Conservation (phyloP, 2,888 invertebrate species). For the Notodonta ziczac region DNA sequence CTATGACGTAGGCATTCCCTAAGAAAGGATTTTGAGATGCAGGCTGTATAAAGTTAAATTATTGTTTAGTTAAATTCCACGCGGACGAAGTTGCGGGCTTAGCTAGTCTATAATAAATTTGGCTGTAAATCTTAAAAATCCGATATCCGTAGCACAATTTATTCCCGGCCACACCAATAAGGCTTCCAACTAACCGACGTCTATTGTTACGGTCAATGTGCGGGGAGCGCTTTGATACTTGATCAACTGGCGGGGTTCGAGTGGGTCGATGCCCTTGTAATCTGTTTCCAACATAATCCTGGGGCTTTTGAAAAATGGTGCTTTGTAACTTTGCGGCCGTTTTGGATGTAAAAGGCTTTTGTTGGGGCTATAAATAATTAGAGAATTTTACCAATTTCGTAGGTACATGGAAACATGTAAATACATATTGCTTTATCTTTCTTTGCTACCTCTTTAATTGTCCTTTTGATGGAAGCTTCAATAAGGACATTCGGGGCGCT, state of each 20-base stretch:
- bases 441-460: too few species aligned
- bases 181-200: slow-evolving; percentile 29
- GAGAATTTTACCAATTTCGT: too few species aligned
- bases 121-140: background rate
- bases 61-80: too few species aligned
- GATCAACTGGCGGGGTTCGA: slow-evolving; percentile 35
- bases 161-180: slow-evolving; percentile 38
- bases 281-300: slow-evolving; percentile 34
- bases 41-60: too few species aligned
- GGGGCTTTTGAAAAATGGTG: slow-evolving; percentile 27
- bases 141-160: slow-evolving; percentile 15
- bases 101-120: too few species aligned
- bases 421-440: background rate
- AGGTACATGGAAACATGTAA: background rate
- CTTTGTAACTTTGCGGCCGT: slow-evolving; percentile 18
- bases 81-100: too few species aligned
- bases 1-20: too few species aligned
- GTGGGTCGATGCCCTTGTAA: slow-evolving; percentile 38
- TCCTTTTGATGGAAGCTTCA: too few species aligned
- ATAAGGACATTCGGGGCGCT: too few species aligned
- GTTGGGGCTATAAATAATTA: too few species aligned
- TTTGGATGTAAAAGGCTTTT: slow-evolving; percentile 6
- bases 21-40: too few species aligned
- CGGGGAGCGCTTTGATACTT: slow-evolving; percentile 35
- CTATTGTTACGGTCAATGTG: slow-evolving; percentile 35